Evolutionary conservation across 2,888 invertebrate genomes (phyloP).

Genomic region (Chalcis sispes): DNA sequence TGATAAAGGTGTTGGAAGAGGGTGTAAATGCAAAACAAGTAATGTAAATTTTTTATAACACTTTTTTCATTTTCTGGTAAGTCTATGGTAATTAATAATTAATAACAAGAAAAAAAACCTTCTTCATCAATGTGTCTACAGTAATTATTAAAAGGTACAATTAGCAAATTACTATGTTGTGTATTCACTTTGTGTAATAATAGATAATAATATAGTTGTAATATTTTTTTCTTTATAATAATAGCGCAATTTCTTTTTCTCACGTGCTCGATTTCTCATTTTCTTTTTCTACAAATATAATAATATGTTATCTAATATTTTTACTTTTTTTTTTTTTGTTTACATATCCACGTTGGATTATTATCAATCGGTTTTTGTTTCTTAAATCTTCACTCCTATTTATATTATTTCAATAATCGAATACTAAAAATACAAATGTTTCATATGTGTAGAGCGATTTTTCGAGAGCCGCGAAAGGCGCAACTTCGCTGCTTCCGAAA

Average conservation of each 20-base stretch:
- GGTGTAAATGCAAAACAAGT: conserved; percentile 64
- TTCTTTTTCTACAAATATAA: conserved; percentile 73
- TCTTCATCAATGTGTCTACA: conserved; percentile 74
- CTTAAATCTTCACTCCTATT: conserved; percentile 70
- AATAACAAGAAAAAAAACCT: conserved; percentile 75
- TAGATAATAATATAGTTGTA: conserved; percentile 74
- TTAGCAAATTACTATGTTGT: conserved; percentile 76
- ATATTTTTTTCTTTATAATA: conserved; percentile 71
- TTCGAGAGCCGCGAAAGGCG: conserved; percentile 63
- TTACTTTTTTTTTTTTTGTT: conserved; percentile 65
- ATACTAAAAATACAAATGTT: conserved; percentile 76
- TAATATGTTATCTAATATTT: conserved; percentile 73
- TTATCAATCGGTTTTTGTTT: conserved; percentile 68
- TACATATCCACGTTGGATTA: conserved; percentile 72
- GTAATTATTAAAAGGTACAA: conserved; percentile 76
- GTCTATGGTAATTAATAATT: conserved; percentile 75
- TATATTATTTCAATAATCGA: conserved; percentile 70
- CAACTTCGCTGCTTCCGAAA: conserved; percentile 64
- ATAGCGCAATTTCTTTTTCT: conserved; percentile 71
- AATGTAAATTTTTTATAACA: conserved; percentile 73
- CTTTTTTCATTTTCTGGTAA: conserved; percentile 75
- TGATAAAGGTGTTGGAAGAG: conserved; percentile 17
- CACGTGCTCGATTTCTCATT: conserved; percentile 70
- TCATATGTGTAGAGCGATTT: conserved; percentile 61
- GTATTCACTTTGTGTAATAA: conserved; percentile 75